These are phyloP conservation scores for Epizoanthus stellaris DNA, from an alignment of 92 coral and sea anemone genomes.

Conservation along the genomic window DNA sequence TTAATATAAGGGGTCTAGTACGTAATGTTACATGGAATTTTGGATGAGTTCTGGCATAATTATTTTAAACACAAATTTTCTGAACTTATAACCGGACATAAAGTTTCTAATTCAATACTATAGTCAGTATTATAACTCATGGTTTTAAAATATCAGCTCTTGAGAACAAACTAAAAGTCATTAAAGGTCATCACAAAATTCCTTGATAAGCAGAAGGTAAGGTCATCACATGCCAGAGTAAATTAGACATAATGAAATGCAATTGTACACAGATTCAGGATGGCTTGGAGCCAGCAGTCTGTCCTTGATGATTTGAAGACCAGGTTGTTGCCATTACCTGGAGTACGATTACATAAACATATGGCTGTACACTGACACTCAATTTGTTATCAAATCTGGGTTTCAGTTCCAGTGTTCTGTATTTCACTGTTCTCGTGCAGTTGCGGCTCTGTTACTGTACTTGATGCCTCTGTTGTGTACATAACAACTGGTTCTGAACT, in stretches of 20 bases:
- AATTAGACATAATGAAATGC: background rate
- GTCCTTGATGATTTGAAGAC: background rate
- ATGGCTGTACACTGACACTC: background rate
- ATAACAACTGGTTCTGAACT: constrained; percentile 22
- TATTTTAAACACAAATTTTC: too few relatives aligned
- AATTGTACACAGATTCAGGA: background rate
- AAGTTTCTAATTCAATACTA: too few relatives aligned
- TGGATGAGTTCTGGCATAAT: too few relatives aligned
- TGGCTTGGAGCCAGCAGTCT: background rate
- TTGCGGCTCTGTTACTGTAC: background rate
- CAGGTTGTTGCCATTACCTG: background rate
- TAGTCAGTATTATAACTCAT: too few relatives aligned
- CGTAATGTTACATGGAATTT: too few relatives aligned
- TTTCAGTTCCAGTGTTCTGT: background rate
- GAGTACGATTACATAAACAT: background rate
- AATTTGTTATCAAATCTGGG: constrained; percentile 10
- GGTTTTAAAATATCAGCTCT: too few relatives aligned
- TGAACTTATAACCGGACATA: too few relatives aligned
- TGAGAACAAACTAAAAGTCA: too few relatives aligned
- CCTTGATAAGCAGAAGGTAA: too few relatives aligned
- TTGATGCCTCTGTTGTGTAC: constrained; percentile 17
- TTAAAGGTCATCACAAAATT: too few relatives aligned
- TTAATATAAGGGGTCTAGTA: too few relatives aligned
- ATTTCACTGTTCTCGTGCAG: background rate
- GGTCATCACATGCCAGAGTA: background rate